Conservation (phyloP, 2,888 invertebrate species). For the Morpho deidamia region DNA sequence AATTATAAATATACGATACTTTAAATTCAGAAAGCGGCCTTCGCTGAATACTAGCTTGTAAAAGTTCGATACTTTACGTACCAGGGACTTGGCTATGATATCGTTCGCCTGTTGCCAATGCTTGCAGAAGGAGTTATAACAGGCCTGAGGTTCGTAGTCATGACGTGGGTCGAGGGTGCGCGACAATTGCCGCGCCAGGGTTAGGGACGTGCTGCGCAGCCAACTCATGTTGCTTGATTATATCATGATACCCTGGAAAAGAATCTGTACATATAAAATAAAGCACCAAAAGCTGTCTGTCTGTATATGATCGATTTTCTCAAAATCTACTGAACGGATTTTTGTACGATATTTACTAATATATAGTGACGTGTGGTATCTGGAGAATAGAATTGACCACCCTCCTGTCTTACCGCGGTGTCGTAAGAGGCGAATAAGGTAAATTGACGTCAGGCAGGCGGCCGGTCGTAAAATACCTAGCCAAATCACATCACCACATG, state of each 20-base stretch:
- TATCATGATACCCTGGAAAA: constrained; percentile 21
- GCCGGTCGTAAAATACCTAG: no score
- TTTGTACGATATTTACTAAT: no score
- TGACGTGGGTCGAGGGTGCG: constrained; percentile 82
- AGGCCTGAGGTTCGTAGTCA: constrained; percentile 91
- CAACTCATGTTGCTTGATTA: constrained; percentile 80
- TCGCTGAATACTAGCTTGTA: background rate
- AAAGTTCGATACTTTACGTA: constrained; percentile 3
- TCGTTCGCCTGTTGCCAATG: constrained; percentile 96
- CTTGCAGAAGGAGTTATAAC: constrained; percentile 94
- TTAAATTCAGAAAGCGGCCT: background rate
- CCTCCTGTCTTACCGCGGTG: no score
- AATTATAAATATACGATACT: no score
- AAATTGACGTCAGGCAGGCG: no score
- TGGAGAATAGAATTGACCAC: no score
- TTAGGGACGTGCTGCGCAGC: constrained; percentile 81
- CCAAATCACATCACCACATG: no score
- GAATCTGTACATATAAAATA: background rate
- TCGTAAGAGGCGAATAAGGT: no score
- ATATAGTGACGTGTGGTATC: no score
- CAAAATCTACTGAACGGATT: no score
- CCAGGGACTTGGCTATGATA: constrained; percentile 87
- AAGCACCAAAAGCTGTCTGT: no score
- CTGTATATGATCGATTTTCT: no score
- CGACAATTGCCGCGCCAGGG: constrained; percentile 79